Evolutionary conservation across 2,113 vertebrate species (phyloP), one percentile per base, ranked within the genome.

Genomic region (Hoplias malabaricus): DNA sequence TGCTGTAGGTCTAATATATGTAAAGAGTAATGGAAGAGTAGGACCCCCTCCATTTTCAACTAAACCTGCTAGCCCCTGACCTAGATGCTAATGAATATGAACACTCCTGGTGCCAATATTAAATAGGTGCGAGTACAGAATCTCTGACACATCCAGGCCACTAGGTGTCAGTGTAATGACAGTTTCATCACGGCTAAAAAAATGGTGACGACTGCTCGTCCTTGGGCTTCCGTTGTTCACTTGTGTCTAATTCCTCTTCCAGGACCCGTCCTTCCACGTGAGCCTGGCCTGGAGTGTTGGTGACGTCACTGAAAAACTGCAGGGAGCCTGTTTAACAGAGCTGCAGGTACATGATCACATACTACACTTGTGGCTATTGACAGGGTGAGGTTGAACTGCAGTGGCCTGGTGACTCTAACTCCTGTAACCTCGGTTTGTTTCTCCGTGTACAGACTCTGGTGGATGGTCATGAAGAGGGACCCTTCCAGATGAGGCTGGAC

Each of bases 251-350:
- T 38, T 50, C 69, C 5, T 34, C 66, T 54, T 1, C 43, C 73
- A 99, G 98, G 89, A 96, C 68, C 97, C 98, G 0, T 98, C 96
- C 0, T 99, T 99, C 89, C 97, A 99, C 0, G 80, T 99, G 80
- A 99, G 96, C 87, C 88, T 99, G 87, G 96, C 95, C 78, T 99
- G 97, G 98, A 96, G 96, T 12, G 92, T 95, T 0, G 98, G 97
- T 5, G 94, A 99, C 34, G 34, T 82, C 4, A 85, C 84, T 0
- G 87, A 59, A 46, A 84, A 84, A 67, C 84, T 99, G 48, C 85
- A 89, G 63, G 89, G 89, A 1, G 82, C 77, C 13, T 94, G 92
- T 70, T 82, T 95, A 59, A 85, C 0, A 75, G 91, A 94, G 61
- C 86, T 99, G 46, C 97, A 99, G 97, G 97, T 98, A 80, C 3